Conservation (phyloP, 2,113 vertebrate species). For the Festucalex cinctus region DNA sequence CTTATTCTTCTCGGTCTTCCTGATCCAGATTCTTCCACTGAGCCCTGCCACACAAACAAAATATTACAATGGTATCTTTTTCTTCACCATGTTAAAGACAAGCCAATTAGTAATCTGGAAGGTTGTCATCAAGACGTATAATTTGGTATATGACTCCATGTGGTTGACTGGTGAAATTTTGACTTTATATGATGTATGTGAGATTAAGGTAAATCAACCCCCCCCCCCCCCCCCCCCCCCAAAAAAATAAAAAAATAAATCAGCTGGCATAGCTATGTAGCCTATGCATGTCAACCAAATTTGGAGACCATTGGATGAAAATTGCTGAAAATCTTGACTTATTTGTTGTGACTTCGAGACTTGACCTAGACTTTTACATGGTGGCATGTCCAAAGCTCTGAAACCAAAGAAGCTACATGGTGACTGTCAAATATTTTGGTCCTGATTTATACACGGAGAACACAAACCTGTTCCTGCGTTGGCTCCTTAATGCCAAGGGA, state of each 20-base stretch:
- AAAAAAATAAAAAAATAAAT: no score
- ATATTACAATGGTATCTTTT: background rate
- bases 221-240: no score
- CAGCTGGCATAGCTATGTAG: no score
- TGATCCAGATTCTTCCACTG: background rate
- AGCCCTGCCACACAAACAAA: background rate
- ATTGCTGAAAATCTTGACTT: no score
- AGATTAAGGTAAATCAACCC: no score
- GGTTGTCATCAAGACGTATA: background rate
- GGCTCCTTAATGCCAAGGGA: background rate
- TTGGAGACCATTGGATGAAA: no score
- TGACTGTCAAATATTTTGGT: background rate
- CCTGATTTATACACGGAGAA: background rate
- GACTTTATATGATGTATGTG: no score
- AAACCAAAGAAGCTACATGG: background rate
- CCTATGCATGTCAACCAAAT: no score
- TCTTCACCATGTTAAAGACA: background rate
- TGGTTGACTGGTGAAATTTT: background rate
- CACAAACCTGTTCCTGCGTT: background rate
- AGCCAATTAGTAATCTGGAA: background rate
- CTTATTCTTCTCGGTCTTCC: constrained; percentile 1
- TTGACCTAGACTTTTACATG: background rate
- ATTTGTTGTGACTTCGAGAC: no score
- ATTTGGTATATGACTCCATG: background rate
- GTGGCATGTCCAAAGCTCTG: background rate